Evolutionary conservation across 2,888 invertebrate genomes (phyloP).

Genomic region (Onchidella celtica): DNA sequence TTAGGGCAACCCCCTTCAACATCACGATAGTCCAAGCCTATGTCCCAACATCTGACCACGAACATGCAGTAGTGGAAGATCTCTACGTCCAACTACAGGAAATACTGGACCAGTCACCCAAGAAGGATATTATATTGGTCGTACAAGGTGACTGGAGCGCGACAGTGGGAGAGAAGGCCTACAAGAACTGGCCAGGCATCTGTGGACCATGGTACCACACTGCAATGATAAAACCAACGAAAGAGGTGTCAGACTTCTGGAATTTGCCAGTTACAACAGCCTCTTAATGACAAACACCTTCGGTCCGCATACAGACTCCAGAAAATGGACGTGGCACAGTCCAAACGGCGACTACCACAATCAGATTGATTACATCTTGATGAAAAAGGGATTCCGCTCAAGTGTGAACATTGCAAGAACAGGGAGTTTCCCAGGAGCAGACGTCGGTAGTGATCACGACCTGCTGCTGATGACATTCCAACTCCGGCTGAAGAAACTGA

Average conservation of each 20-base stretch:
- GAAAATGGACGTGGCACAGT: constrained; percentile 16
- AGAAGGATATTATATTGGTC: constrained; percentile 52
- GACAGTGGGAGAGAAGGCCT: constrained; percentile 48
- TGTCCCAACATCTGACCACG: constrained; percentile 16
- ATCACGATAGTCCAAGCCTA: constrained; percentile 54
- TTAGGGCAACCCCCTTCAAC: constrained; percentile 54
- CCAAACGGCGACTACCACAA: constrained; percentile 22
- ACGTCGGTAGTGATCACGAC: constrained; percentile 39
- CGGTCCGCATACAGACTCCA: constrained; percentile 23
- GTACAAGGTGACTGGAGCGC: constrained; percentile 56
- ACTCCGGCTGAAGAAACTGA: constrained; percentile 22
- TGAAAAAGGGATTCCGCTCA: constrained; percentile 18
- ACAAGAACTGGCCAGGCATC: constrained; percentile 44
- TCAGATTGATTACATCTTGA: constrained; percentile 39
- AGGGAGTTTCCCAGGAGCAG: constrained; percentile 36
- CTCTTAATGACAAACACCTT: constrained; percentile 24
- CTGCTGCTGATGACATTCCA: constrained; percentile 26
- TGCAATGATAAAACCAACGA: constrained; percentile 27
- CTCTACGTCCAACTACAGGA: constrained; percentile 49
- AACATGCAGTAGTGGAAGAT: constrained; percentile 44
- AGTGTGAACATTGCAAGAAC: constrained; percentile 29
- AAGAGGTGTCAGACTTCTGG: constrained; percentile 28
- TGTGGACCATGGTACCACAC: constrained; percentile 44
- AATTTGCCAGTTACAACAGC: constrained; percentile 26
- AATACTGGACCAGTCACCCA: constrained; percentile 44